Percentiles rank a stretch among this genome's conserved stretches.
Conservation (phyloP, 2,113 vertebrate species). For the Catagonus wagneri region DNA sequence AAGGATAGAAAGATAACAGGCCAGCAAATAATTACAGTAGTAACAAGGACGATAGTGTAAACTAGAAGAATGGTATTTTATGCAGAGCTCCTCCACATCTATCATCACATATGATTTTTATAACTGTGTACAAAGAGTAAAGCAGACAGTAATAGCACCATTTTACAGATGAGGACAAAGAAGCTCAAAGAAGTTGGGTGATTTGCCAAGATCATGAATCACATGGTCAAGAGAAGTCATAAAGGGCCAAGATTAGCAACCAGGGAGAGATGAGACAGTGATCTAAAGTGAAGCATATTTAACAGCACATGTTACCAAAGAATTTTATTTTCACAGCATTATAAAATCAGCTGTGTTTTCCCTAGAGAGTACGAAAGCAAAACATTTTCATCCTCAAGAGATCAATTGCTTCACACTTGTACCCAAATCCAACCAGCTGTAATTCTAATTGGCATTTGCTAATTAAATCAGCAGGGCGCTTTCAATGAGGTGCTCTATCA, state of each 20-base stretch:
- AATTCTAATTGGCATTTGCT: constrained; percentile 79
- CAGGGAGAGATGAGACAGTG: not conserved
- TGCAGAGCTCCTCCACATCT: not conserved
- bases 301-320: constrained; percentile 33
- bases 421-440: constrained; percentile 76
- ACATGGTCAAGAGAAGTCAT: not conserved
- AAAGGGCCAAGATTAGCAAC: not conserved
- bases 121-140: not conserved
- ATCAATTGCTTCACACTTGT: constrained; percentile 78
- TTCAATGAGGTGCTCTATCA: constrained; percentile 70
- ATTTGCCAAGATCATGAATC: not conserved
- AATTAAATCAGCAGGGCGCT: constrained; percentile 81
- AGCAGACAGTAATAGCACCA: not conserved
- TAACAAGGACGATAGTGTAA: not conserved
- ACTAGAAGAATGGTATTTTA: not conserved
- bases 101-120: not conserved
- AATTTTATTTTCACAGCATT: constrained; percentile 59
- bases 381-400: constrained; percentile 80
- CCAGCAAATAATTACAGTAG: not conserved
- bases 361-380: constrained; percentile 73
- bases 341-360: constrained; percentile 73
- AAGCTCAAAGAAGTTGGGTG: not conserved
- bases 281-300: not conserved
- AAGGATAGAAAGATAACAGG: not conserved
- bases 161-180: not conserved